A percentile compares a stretch with the other conserved stretches of the same genome.
These are phyloP conservation scores for Todus mexicanus DNA, from an alignment of 2,797 vertebrate genomes.

Conservation along the genomic window DNA sequence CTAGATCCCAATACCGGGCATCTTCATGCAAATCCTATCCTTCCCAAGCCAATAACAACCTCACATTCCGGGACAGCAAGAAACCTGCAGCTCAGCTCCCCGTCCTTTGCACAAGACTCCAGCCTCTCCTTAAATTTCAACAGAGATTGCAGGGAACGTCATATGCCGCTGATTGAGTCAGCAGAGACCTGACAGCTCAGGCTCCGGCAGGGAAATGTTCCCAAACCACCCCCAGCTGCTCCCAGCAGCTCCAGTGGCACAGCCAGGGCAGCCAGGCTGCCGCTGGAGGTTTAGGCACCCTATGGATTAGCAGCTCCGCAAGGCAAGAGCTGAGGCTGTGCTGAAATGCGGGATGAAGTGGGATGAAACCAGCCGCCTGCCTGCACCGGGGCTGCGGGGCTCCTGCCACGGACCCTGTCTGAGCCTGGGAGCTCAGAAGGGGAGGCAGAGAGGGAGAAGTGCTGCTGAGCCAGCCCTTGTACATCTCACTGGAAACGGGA, in stretches of 20 bases:
- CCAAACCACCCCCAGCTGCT: neutral
- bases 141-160: neutral
- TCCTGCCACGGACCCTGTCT: neutral
- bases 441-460: neutral
- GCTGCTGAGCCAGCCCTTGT: neutral
- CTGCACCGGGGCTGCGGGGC: neutral
- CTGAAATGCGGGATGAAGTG: neutral
- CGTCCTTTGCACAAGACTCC: neutral
- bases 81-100: too few species aligned
- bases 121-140: slow-evolving; percentile 4
- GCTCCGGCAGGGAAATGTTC: neutral
- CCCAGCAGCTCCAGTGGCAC: neutral
- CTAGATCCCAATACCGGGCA: neutral
- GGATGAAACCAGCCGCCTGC: neutral
- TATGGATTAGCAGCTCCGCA: neutral
- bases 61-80: too few species aligned
- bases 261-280: neutral
- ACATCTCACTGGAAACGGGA: neutral
- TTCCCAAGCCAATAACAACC: too few species aligned
- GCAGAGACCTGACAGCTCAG: neutral
- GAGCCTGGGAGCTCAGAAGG: neutral
- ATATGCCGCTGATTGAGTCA: neutral
- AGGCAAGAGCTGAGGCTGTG: neutral
- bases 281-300: neutral
- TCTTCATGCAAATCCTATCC: neutral